phyloP scores from a whole-genome alignment of 2,797 vertebrate genomes.

The Diceros bicornis region DNA sequence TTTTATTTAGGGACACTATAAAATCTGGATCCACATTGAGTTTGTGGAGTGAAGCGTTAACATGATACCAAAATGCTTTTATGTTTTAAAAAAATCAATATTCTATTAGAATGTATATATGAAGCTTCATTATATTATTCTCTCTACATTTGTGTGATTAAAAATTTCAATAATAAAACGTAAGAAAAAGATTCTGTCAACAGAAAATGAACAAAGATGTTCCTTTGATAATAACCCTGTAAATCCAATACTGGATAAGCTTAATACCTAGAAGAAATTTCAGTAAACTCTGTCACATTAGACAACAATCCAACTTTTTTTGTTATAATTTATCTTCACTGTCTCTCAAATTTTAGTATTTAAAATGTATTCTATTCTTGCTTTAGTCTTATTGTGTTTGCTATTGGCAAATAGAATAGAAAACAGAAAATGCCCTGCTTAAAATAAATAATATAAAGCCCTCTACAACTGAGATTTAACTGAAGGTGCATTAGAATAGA shows the following conservation, averaged over 20 bases:
- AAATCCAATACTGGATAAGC: background rate
- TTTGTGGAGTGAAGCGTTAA: slow-evolving; percentile 25
- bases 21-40: background rate
- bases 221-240: background rate
- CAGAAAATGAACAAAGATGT: slow-evolving; percentile 14
- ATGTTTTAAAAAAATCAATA: background rate
- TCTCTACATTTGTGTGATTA: background rate
- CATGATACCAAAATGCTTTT: slow-evolving; percentile 33
- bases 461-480: background rate
- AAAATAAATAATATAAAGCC: background rate
- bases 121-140: background rate
- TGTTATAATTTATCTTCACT: background rate
- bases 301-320: background rate
- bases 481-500: background rate
- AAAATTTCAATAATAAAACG: slow-evolving; percentile 31
- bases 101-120: background rate
- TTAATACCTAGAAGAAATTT: background rate
- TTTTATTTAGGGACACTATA: background rate
- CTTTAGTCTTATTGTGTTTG: slow-evolving; percentile 1
- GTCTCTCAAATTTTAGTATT: background rate
- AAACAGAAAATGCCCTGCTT: background rate
- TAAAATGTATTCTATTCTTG: background rate
- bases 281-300: background rate
- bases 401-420: background rate
- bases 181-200: slow-evolving; percentile 33